Conservation (phyloP, 2,888 invertebrate genomes). For the Timema podura region DNA sequence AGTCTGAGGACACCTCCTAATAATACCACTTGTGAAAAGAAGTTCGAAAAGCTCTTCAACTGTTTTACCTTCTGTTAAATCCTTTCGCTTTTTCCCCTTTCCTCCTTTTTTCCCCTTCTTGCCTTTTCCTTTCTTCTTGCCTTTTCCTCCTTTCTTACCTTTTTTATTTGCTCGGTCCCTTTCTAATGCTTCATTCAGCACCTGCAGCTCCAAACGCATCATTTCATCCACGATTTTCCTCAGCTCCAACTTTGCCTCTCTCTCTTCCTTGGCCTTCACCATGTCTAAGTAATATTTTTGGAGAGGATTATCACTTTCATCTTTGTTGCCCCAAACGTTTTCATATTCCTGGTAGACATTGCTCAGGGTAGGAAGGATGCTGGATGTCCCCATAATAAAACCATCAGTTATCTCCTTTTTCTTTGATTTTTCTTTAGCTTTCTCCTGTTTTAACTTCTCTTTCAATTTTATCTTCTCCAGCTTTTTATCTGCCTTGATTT, state of each 20-base stretch:
- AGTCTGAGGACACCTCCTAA: slow-evolving; percentile 55
- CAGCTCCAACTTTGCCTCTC: slow-evolving; percentile 59
- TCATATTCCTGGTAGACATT: slow-evolving; percentile 10
- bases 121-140: slow-evolving; percentile 35
- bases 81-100: slow-evolving; percentile 53
- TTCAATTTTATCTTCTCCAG: slow-evolving; percentile 2
- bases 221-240: slow-evolving; percentile 65
- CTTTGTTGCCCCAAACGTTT: slow-evolving; percentile 48
- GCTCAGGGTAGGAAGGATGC: neutral
- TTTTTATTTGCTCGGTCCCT: slow-evolving; percentile 41
- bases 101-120: slow-evolving; percentile 44
- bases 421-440: slow-evolving; percentile 25
- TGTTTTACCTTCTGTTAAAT: slow-evolving; percentile 57
- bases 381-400: slow-evolving; percentile 29
- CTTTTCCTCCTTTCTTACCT: slow-evolving; percentile 39
- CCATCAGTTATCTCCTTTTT: slow-evolving; percentile 38
- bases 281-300: slow-evolving; percentile 61
- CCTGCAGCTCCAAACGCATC: slow-evolving; percentile 56
- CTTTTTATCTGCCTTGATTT: slow-evolving; percentile 23
- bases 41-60: slow-evolving; percentile 67
- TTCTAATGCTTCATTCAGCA: slow-evolving; percentile 53
- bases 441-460: slow-evolving; percentile 16
- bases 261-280: slow-evolving; percentile 60
- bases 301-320: slow-evolving; percentile 52
- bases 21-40: slow-evolving; percentile 64